Base-by-base conservation (phyloP, 2,888 invertebrate genomes). In the Tyria jacobaeae region DNA sequence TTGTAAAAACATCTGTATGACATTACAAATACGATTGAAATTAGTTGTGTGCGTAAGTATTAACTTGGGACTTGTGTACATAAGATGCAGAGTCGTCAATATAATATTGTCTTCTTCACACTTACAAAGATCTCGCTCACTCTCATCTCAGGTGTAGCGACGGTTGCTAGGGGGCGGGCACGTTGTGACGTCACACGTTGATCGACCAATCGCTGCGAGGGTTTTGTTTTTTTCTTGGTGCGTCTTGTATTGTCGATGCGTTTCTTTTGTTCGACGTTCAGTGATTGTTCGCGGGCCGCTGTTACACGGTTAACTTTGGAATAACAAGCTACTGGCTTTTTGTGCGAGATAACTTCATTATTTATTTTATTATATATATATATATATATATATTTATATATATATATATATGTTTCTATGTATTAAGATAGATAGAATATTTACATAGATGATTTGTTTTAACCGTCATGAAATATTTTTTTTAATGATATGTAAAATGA, bases 81-180 rank as follows among this genome's bases (percentile, higher is more conserved):
- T 50, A 3, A 52, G 54, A 34, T 5, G 21, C 12, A 48, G 44
- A 66, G 56, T 70, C 81, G 84, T 87, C 87, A 86, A 88, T 85
- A 86, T 84, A 82, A 80, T 80, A 80, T 85, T 87, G 85, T 90
- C 90, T 86, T 84, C 81, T 84, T 87, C 86, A 74, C 84, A 82
- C 84, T 78, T 81, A 71, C 70, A 76, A 76, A 76, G 79, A 84
- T 87, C 88, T 85, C 87, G 73, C 81, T 88, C 85, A 65, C 82
- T 86, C 88, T 92, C 90, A 91, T 94, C 94, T 94, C 94, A 86
- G 86, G 88, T 89, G 86, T 89, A 87, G 92, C 87, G 89, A 92
- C 91, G 85, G 94, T 94, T 90, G 92, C 89, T 88, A 93, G 83
- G 94, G 93, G 94, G 94, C 92, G 94, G 82, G 88, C 85, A 64